Conservation (phyloP, 2,888 invertebrate species). For the Acanthoscelides obtectus region DNA sequence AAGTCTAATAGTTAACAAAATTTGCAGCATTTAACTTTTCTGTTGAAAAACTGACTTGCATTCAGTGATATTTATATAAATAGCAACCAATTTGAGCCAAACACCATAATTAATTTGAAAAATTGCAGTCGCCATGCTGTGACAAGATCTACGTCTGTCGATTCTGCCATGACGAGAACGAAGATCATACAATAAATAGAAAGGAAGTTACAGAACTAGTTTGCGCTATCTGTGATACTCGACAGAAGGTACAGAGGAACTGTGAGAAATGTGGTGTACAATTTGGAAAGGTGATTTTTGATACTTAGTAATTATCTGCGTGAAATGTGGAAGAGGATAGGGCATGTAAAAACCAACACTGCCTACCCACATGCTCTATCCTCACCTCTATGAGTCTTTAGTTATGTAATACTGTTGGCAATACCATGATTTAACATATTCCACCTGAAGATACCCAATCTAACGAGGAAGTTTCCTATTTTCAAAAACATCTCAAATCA, state of each 20-base stretch:
- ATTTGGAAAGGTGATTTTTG: slow-evolving; percentile 69
- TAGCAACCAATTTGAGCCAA: background rate
- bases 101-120: slow-evolving; percentile 2
- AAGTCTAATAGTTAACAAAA: background rate
- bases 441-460: too few species aligned
- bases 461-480: too few species aligned
- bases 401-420: too few species aligned
- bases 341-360: too few species aligned
- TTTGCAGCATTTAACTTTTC: too few species aligned
- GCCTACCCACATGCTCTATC: too few species aligned
- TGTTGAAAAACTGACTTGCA: too few species aligned
- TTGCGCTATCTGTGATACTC: slow-evolving; percentile 74
- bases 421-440: too few species aligned
- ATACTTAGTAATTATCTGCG: background rate
- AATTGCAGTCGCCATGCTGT: slow-evolving; percentile 78
- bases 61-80: background rate
- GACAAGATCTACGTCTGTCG: slow-evolving; percentile 84
- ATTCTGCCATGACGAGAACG: slow-evolving; percentile 86
- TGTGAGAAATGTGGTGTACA: slow-evolving; percentile 72
- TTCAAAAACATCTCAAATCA: too few species aligned
- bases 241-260: slow-evolving; percentile 74
- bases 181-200: slow-evolving; percentile 78
- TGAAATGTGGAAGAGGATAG: too few species aligned
- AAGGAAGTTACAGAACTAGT: slow-evolving; percentile 79
- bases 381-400: too few species aligned